Percentiles rank a stretch among this genome's conserved stretches.
These are phyloP conservation scores for Aviceda subcristata DNA, from an alignment of 2,113 vertebrate genomes.

Conservation along the genomic window DNA sequence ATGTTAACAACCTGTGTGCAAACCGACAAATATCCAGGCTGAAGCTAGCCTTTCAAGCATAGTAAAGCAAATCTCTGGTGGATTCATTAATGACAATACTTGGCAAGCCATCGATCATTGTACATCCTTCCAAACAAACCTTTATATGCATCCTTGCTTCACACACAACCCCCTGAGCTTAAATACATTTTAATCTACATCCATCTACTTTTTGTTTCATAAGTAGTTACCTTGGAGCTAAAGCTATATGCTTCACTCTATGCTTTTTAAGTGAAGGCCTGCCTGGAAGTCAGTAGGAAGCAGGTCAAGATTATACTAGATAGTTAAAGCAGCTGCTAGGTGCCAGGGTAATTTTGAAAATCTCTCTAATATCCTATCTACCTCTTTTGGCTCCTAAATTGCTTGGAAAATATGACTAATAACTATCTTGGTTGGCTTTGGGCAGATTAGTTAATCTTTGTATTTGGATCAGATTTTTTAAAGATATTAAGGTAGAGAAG, in stretches of 20 bases:
- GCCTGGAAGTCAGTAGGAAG: neutral
- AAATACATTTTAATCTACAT: neutral
- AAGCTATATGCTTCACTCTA: neutral
- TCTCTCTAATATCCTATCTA: neutral
- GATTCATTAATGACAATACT: neutral
- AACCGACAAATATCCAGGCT: neutral
- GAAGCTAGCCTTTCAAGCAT: neutral
- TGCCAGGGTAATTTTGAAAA: neutral
- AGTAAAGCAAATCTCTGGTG: neutral
- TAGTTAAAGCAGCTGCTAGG: neutral
- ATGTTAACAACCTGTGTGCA: neutral
- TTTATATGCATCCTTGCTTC: neutral
- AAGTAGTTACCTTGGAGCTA: neutral
- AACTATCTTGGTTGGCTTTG: neutral
- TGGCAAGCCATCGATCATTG: neutral
- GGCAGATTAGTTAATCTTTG: neutral
- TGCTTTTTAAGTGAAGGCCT: neutral
- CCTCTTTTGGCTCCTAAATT: neutral
- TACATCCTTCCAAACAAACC: neutral
- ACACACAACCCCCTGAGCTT: neutral
- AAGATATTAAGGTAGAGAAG: neutral
- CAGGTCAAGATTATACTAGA: neutral
- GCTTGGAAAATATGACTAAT: neutral
- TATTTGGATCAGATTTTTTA: neutral
- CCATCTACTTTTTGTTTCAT: neutral